A percentile compares a stretch with the other conserved stretches of the same genome.
Conservation (phyloP, 2,113 vertebrate genomes). For the Hemiprocne comata region DNA sequence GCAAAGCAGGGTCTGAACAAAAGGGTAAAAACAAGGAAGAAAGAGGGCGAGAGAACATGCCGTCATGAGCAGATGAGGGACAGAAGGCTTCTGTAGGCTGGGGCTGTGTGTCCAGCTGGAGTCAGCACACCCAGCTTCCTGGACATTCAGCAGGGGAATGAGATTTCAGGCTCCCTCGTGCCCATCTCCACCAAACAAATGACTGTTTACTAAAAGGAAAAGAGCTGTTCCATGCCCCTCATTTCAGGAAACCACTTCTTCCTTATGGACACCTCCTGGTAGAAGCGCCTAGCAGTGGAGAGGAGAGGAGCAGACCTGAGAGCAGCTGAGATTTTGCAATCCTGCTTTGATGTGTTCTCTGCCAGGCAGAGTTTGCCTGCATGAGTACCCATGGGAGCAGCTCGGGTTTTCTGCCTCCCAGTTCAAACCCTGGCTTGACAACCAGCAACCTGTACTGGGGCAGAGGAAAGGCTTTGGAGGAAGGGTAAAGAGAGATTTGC, state of each 20-base stretch:
- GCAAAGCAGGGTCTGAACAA: not conserved
- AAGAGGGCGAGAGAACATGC: not conserved
- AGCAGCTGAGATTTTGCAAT: not conserved
- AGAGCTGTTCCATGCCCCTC: not conserved
- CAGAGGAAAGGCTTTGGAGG: not conserved
- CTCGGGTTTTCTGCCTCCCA: accelerated
- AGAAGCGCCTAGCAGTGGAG: not conserved
- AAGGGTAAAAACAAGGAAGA: not conserved
- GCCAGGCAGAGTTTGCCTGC: not conserved
- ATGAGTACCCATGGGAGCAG: not conserved
- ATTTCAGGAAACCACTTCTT: conserved; percentile 18
- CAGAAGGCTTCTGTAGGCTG: not conserved
- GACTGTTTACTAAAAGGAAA: conserved; percentile 36
- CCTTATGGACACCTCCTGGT: not conserved
- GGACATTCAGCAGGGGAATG: conserved; percentile 1
- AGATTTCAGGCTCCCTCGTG: not conserved
- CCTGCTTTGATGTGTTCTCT: not conserved
- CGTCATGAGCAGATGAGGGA: not conserved
- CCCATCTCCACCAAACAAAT: conserved; percentile 20
- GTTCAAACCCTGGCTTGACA: not conserved
- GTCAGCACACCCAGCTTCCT: not conserved
- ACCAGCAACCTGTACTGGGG: not conserved
- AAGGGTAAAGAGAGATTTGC: not conserved
- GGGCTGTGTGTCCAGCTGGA: not conserved
- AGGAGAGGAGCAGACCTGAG: not conserved